Base-by-base conservation (phyloP, 2,888 invertebrate genomes). In the Crematogaster levior region DNA sequence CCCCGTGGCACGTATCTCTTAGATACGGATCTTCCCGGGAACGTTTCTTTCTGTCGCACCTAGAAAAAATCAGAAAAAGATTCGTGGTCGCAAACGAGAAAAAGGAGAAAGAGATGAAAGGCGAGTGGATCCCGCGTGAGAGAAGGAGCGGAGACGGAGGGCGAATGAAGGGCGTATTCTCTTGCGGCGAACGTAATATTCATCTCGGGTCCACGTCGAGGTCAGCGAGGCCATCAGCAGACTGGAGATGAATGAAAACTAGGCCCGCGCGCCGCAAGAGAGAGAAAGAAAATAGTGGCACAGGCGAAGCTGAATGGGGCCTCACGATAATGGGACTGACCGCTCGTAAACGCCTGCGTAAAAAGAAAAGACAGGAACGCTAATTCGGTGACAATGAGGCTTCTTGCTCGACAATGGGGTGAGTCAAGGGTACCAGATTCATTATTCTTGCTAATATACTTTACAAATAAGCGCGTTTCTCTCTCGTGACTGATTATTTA, bases 171-270 rank as follows among this genome's bases (percentile, higher is more conserved):
- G 83, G 85, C 83, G 86, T 89, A 88, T 88, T n/a, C n/a, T n/a
- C n/a, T n/a, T 88, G 88, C 90, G 88, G 84, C 85, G 90, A 90
- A 92, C 92, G 92, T 92, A 91, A 93, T 93, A 93, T 93, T 92
- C 93, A 91, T 93, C 92, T 90, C 91, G 92, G 88, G 91, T 91
- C 89, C 89, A 86, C 88, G 89, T 80, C 91, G 92, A 93, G 92
- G 93, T 93, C 92, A 91, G 81, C 91, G 87, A 84, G 92, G 92
- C 91, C 91, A 92, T 89, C 92, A 89, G 87, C 87, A 90, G 90
- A 92, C 91, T 89, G 91, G 92, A 91, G 90, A 91, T 93, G 93
- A 93, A 93, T 93, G 93, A 93, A 93, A 93, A 93, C 93, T 92
- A 91, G 92, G 88, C 86, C 88, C 88, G 84, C 84, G 85, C 87